Conservation (phyloP, 2,797 vertebrate species). For the Parauchenoglanis ngamensis region DNA sequence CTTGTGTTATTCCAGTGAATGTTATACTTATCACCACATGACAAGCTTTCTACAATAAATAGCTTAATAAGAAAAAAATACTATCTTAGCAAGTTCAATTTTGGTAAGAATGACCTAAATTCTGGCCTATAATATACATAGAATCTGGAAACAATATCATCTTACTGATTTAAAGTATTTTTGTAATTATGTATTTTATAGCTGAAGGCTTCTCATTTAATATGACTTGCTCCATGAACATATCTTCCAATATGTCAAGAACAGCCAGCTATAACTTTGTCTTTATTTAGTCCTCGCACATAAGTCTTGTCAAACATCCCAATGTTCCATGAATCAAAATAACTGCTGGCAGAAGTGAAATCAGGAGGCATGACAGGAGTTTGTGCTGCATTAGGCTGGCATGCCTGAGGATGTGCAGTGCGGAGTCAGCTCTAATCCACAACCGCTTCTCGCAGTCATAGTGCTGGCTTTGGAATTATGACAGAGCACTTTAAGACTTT, state of each 20-base stretch:
- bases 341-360: conserved; percentile 45
- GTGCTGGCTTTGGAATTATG: conserved; percentile 21
- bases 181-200: neutral
- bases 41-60: neutral
- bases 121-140: neutral
- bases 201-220: neutral
- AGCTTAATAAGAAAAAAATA: neutral
- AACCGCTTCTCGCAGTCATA: conserved; percentile 14
- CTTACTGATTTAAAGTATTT: neutral
- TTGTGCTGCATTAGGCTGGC: conserved; percentile 44
- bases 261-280: conserved; percentile 24
- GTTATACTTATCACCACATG: neutral
- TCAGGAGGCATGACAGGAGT: conserved; percentile 48
- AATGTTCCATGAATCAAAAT: conserved; percentile 51
- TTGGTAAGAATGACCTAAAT: neutral
- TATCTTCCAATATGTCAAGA: conserved; percentile 28
- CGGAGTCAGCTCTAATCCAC: conserved; percentile 49
- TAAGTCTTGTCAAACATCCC: conserved; percentile 44
- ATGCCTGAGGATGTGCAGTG: conserved; percentile 39
- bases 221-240: neutral
- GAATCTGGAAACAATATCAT: neutral
- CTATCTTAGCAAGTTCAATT: neutral
- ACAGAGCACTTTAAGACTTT: conserved; percentile 23
- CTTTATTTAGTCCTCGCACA: conserved; percentile 37
- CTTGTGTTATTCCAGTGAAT: neutral